phyloP scores from a whole-genome alignment of 2,888 invertebrate species.

The Metallyticus violacea region DNA sequence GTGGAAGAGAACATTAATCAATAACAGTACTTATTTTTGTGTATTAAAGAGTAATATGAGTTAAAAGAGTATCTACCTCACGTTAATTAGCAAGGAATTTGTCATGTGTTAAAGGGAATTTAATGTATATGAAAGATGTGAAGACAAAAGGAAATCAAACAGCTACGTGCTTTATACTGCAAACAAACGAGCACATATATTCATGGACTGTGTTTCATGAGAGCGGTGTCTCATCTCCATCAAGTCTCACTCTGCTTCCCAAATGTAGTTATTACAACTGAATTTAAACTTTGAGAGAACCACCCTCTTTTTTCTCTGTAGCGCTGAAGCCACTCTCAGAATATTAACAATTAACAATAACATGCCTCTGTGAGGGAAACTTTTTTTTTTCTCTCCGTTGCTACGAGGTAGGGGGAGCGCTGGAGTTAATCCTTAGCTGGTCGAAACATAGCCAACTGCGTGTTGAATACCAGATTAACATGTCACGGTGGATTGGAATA shows the following conservation, averaged over 20 bases:
- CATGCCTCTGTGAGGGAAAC: not conserved
- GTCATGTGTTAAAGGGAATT: no score
- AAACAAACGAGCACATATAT: not conserved
- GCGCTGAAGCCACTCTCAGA: not conserved
- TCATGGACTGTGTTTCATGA: not conserved
- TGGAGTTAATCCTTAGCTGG: no score
- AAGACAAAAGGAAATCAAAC: no score
- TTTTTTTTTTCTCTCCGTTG: not conserved
- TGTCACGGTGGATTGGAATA: not conserved
- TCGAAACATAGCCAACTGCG: not conserved
- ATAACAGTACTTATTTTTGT: no score
- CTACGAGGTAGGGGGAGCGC: not conserved
- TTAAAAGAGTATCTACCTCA: no score
- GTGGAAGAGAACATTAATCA: no score
- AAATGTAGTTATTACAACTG: not conserved
- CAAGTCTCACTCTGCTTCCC: not conserved
- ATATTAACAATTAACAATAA: not conserved
- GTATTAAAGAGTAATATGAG: no score
- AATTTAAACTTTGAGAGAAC: not conserved
- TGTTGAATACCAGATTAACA: not conserved
- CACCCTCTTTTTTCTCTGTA: not conserved
- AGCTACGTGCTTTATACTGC: no score
- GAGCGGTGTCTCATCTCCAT: not conserved
- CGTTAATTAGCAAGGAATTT: no score
- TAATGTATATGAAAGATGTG: no score